Percentiles rank a stretch among this genome's conserved stretches.
Evolutionary conservation across 1,140 invertebrate genomes (phyloP).

Genomic region (Pemphigus obesinymphae): DNA sequence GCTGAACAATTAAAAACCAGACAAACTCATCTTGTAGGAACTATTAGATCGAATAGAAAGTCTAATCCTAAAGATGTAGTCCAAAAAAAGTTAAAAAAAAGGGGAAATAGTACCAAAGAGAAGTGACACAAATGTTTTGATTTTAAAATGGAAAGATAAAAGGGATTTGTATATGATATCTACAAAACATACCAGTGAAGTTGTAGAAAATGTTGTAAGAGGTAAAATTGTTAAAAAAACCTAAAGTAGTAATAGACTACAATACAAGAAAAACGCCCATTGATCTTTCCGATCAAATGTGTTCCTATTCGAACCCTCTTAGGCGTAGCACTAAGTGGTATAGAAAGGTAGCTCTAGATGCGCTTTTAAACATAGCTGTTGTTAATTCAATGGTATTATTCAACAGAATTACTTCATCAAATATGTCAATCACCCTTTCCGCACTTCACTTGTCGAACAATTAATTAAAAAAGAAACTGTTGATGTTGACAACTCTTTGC

Average conservation of each 20-base stretch:
- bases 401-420: neutral
- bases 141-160: slow-evolving; percentile 47
- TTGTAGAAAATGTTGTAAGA: slow-evolving; percentile 1
- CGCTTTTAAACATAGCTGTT: neutral
- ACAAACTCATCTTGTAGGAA: slow-evolving; percentile 45
- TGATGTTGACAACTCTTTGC: neutral
- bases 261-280: slow-evolving; percentile 22
- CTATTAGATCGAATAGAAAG: slow-evolving; percentile 44
- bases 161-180: slow-evolving; percentile 46
- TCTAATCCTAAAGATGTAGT: slow-evolving; percentile 45
- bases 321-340: slow-evolving; percentile 1
- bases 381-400: neutral
- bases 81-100: slow-evolving; percentile 44
- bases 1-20: slow-evolving; percentile 44
- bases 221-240: slow-evolving; percentile 43
- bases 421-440: neutral
- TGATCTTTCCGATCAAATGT: slow-evolving; percentile 30
- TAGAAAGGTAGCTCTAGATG: neutral
- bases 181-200: slow-evolving; percentile 45
- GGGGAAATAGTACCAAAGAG: slow-evolving; percentile 30
- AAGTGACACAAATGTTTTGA: slow-evolving; percentile 40
- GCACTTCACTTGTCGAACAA: neutral
- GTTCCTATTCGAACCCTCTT: neutral
- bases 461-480: neutral
- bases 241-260: slow-evolving; percentile 21